Evolutionary conservation across 1,140 invertebrate genomes (phyloP), one percentile per base, ranked within the genome.

Genomic region (Trichonephila clavipes): DNA sequence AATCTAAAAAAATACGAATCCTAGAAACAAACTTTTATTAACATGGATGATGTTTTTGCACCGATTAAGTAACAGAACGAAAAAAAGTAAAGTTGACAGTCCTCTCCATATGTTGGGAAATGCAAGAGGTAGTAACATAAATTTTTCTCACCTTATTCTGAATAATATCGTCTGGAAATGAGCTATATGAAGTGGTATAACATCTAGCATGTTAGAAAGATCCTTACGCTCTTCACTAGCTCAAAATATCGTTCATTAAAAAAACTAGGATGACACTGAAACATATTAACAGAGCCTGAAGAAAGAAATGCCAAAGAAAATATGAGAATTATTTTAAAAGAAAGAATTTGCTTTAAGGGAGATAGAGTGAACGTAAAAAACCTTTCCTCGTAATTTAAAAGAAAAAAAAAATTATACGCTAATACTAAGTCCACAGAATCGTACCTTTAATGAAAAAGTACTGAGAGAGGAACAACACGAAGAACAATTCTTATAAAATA

Each of bases 371-470:
- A 59, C 16, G n/a, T 6, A 83, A 83, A n/a, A 83, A 19, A 18
- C 18, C n/a, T n/a, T 58, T 18, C 18, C 4, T n/a, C 24, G n/a
- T 83, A 59, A 59, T 58, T 51, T 83, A 58, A 83, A 59, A n/a
- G 24, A 69, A 58, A 58, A 83, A 58, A 58, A 24, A 59, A 83
- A 83, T 1, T 58, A 2, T 58, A 83, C 16, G n/a, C 82, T 51
- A n/a, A 28, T n/a, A 83, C 51, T 58, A 83, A 58, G 44, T 83
- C 44, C 51, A 59, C 82, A 83, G 19, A 58, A 83, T 59, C 58
- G 82, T 58, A 58, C 72, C 19, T 83, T 83, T 83, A 59, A 83
- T 83, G 82, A 58, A 83, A 82, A 59, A 83, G 51, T 24, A 58
- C n/a, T 28, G 28, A 4, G 82, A 51, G 14, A 18, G 72, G 19